Conservation (phyloP, 2,888 invertebrate species). For the Bugulina stolonifera region DNA sequence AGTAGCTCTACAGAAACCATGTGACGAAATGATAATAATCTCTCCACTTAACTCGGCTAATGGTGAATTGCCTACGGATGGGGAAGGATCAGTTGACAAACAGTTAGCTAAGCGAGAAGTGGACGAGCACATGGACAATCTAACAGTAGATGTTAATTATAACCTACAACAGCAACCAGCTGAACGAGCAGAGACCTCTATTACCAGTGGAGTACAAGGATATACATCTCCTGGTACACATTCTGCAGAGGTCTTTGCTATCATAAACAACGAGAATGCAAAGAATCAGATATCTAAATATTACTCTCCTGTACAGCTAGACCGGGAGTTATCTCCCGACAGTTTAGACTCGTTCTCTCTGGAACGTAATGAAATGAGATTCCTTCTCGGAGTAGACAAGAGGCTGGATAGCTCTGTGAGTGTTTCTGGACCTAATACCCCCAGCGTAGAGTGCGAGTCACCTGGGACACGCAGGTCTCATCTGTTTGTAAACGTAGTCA, state of each 20-base stretch:
- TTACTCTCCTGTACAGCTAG: neutral
- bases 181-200: neutral
- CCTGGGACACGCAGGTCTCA: neutral
- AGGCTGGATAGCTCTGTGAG: neutral
- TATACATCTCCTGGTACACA: neutral
- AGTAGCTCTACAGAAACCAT: no score
- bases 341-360: neutral
- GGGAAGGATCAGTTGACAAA: neutral
- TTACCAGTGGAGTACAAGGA: neutral
- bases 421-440: neutral
- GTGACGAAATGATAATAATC: no score
- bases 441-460: neutral
- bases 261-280: neutral
- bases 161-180: neutral
- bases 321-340: neutral
- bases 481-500: neutral
- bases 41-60: no score
- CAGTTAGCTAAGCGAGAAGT: neutral
- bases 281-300: neutral
- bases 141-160: neutral
- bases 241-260: neutral
- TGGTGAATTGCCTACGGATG: no score
- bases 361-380: neutral
- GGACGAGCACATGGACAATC: no score
- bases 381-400: constrained; percentile 9